Base-by-base conservation (phyloP, 2,797 vertebrate species). In the Leucoraja ocellata region DNA sequence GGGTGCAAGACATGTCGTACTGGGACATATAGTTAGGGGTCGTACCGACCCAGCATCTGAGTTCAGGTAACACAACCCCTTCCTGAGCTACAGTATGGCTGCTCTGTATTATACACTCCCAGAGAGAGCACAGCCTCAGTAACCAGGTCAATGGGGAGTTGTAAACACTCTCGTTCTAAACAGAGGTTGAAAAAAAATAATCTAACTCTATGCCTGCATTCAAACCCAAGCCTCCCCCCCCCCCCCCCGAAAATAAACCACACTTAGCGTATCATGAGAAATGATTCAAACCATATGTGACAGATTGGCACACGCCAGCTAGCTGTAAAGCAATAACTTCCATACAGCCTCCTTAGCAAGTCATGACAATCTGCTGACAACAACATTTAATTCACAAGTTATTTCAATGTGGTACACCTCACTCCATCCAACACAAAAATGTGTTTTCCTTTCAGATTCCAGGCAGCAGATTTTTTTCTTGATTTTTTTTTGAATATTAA, bases 211-310 rank as follows among this genome's bases (percentile, higher is more conserved):
- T 93, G 76, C 94, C n/a, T 94, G 93, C 94, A 94, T 94, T 93
- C 94, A 95, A 93, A 80, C 18, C 21, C 18, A 21, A 74, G 18
- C 65, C 65, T 16, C 32, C 71, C 16, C 71, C 83, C n/a, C n/a
- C n/a, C n/a, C n/a, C 93, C 32, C 93, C 90, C 94, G 93, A 61
- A 95, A 95, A 94, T 96, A 95, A 95, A 93, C 94, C 95, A 96
- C 94, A 94, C 94, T 93, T 94, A 93, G n/a, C n/a, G n/a, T 68
- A 88, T 36, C n/a, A 93, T 91, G 93, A 94, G 92, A 93, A 58
- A 28, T 96, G 96, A 97, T 97, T 96, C 96, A 97, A 97, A 98
- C 95, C 97, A 97, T 96, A 96, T 96, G 96, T 92, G 90, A 76
- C 71, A 97, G 94, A 95, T 88, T 94, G 94, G 94, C 63, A 92